Evolutionary conservation across 2,113 vertebrate species (phyloP).

Genomic region (Psephotus haematonotus): DNA sequence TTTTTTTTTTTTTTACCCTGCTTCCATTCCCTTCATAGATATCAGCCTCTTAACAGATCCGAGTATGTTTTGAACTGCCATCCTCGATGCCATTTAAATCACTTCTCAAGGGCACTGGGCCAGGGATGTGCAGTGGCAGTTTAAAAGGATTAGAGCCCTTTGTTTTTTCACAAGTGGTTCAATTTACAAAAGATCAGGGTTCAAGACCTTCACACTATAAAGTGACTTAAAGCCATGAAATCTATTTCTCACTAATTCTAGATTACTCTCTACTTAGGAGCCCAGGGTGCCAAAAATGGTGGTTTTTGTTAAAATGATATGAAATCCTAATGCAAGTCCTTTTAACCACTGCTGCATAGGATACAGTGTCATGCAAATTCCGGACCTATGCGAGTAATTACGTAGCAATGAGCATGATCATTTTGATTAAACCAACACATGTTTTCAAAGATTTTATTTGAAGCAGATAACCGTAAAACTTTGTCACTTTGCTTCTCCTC

Average conservation of each 20-base stretch:
- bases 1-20: background rate
- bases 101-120: slow-evolving; percentile 61
- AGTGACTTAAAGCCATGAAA: slow-evolving; percentile 75
- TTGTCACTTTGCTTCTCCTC: slow-evolving; percentile 53
- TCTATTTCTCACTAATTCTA: slow-evolving; percentile 74
- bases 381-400: slow-evolving; percentile 39
- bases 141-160: slow-evolving; percentile 71
- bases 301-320: slow-evolving; percentile 65
- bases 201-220: slow-evolving; percentile 69
- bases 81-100: slow-evolving; percentile 59
- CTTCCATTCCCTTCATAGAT: slow-evolving; percentile 28
- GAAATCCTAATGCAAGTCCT: slow-evolving; percentile 58
- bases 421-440: slow-evolving; percentile 49
- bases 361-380: slow-evolving; percentile 59
- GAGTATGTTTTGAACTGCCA: slow-evolving; percentile 49
- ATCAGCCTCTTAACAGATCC: slow-evolving; percentile 50
- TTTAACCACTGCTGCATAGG: background rate
- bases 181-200: slow-evolving; percentile 73
- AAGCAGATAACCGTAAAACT: slow-evolving; percentile 64
- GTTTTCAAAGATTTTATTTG: slow-evolving; percentile 61
- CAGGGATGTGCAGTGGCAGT: slow-evolving; percentile 69
- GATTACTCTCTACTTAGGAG: slow-evolving; percentile 71
- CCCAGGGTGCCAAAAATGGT: slow-evolving; percentile 68
- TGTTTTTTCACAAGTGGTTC: slow-evolving; percentile 73
- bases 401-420: slow-evolving; percentile 55